phyloP scores from a whole-genome alignment of 2,113 vertebrate species.

The Gadus macrocephalus region DNA sequence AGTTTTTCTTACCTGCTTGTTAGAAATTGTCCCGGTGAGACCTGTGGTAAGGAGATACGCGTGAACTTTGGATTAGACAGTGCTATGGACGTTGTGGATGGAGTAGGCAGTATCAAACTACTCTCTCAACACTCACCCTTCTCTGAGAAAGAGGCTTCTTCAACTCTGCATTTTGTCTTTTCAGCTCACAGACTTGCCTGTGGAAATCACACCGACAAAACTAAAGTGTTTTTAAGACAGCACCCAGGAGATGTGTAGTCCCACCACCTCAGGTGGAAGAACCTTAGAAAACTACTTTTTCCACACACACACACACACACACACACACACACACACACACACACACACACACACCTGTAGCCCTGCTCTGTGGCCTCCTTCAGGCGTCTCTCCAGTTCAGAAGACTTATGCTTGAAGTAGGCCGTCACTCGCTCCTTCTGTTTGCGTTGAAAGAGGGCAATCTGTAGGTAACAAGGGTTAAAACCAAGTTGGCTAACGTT shows the following conservation, averaged over 20 bases:
- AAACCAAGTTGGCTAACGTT: no score
- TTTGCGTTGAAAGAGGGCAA: conserved; percentile 77
- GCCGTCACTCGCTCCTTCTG: conserved; percentile 73
- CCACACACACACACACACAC: no score
- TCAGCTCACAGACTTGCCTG: conserved; percentile 74
- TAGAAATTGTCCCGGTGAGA: conserved; percentile 61
- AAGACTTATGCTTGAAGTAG: conserved; percentile 73
- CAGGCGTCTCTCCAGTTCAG: conserved; percentile 70
- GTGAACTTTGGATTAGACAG: neutral
- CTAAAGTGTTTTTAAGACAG: neutral
- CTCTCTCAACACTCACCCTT: conserved; percentile 64
- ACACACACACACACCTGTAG: conserved; percentile 53
- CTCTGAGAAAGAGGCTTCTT: conserved; percentile 78
- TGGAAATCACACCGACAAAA: conserved; percentile 8
- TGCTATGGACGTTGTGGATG: neutral
- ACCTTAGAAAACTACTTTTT: no score
- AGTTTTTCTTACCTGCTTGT: conserved; percentile 54
- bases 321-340: no score
- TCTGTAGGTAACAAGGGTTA: conserved; percentile 53
- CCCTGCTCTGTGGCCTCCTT: conserved; percentile 69
- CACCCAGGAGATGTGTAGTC: neutral
- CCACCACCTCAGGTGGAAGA: no score
- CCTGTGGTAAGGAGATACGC: conserved; percentile 38
- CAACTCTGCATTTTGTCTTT: conserved; percentile 75
- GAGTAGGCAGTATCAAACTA: no score